A percentile compares a stretch with the other conserved stretches of the same genome.
Conservation (phyloP, 2,888 invertebrate species). For the Andrena flavipes region DNA sequence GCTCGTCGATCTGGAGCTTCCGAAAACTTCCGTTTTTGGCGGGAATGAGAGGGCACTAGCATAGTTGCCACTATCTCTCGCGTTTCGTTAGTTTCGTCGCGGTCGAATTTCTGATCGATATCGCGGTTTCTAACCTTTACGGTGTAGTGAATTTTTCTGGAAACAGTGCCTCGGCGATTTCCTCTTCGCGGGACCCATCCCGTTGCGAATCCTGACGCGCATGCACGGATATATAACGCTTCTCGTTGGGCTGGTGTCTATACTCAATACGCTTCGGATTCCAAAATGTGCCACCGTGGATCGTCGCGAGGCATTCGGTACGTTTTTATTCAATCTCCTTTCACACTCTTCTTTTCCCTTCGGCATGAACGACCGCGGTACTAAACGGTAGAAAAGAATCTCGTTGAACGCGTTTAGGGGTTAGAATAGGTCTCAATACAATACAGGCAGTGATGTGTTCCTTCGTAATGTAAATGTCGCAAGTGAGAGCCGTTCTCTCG, state of each 20-base stretch:
- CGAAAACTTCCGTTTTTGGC: background rate
- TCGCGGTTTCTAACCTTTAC: background rate
- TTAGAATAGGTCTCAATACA: slow-evolving; percentile 20
- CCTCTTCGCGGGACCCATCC: slow-evolving; percentile 46
- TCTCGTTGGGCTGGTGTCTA: slow-evolving; percentile 65
- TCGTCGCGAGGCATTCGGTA: slow-evolving; percentile 62
- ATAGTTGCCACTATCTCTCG: background rate
- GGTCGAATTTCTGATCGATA: background rate
- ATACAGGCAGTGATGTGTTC: slow-evolving; percentile 50
- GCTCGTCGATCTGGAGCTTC: background rate
- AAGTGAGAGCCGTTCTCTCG: background rate
- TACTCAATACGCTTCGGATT: slow-evolving; percentile 69
- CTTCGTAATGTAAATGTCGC: slow-evolving; percentile 7
- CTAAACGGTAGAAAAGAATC: slow-evolving; percentile 11
- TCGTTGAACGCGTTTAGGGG: slow-evolving; percentile 3
- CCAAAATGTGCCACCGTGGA: slow-evolving; percentile 58
- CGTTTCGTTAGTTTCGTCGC: background rate
- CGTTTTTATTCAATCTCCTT: slow-evolving; percentile 1
- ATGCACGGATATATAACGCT: slow-evolving; percentile 66
- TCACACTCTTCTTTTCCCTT: no score
- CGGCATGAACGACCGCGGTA: background rate
- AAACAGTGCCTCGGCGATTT: background rate
- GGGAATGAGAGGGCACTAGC: background rate
- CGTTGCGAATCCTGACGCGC: slow-evolving; percentile 59
- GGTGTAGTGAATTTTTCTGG: background rate